These are phyloP conservation scores for Papilio polytes DNA, from an alignment of 1,140 invertebrate genomes.

Conservation along the genomic window DNA sequence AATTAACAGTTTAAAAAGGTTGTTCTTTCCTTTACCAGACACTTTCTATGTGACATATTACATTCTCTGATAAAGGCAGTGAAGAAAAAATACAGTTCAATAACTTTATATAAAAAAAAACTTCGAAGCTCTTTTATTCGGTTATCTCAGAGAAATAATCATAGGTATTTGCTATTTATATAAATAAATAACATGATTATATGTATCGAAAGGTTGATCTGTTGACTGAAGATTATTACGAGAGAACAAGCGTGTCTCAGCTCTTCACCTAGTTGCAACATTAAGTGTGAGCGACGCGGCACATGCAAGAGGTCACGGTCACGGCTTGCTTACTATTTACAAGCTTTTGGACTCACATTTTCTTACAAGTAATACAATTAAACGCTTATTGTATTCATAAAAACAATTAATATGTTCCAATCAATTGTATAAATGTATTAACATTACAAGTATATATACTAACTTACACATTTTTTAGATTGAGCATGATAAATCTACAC, in stretches of 20 bases:
- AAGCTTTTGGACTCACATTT: not conserved
- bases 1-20: too few species aligned
- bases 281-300: not conserved
- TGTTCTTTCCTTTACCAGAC: too few species aligned
- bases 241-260: not conserved
- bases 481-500: too few species aligned
- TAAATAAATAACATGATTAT: not conserved
- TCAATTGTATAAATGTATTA: too few species aligned
- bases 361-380: not conserved
- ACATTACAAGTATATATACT: not conserved
- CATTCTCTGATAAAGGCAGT: too few species aligned
- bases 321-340: not conserved
- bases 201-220: not conserved
- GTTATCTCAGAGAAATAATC: not conserved
- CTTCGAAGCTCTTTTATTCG: not conserved
- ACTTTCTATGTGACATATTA: too few species aligned
- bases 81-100: too few species aligned
- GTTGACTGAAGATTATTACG: not conserved
- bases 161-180: not conserved
- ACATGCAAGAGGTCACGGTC: not conserved
- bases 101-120: not conserved
- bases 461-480: not conserved
- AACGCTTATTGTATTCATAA: too few species aligned
- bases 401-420: too few species aligned
- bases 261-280: slow-evolving; percentile 23